phyloP scores from a whole-genome alignment of 2,113 vertebrate genomes.

The Motacilla alba region DNA sequence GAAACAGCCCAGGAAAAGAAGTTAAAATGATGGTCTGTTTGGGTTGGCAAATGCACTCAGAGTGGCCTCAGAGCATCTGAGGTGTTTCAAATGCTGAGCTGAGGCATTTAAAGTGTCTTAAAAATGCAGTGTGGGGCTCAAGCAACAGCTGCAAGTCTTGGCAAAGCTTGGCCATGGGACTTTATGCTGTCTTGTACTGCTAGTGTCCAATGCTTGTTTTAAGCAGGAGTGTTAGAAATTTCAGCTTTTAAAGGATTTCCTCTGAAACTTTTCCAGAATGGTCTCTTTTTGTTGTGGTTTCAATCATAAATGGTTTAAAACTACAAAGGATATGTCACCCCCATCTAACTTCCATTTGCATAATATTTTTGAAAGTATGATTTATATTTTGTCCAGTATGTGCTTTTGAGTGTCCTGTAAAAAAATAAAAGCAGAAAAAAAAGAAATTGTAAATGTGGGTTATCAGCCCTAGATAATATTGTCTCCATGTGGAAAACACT shows the following conservation, averaged over 20 bases:
- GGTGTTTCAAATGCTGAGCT: background rate
- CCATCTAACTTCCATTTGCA: background rate
- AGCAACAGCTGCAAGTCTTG: background rate
- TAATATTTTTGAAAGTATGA: background rate
- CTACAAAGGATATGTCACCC: background rate
- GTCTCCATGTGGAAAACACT: background rate
- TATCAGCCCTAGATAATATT: background rate
- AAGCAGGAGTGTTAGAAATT: background rate
- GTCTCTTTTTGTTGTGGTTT: background rate
- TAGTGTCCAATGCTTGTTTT: background rate
- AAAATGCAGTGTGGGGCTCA: background rate
- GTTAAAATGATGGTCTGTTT: background rate
- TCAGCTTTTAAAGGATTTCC: background rate
- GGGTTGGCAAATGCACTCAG: background rate
- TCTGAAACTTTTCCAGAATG: background rate
- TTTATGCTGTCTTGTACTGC: background rate
- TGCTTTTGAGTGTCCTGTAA: background rate
- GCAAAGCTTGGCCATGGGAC: background rate
- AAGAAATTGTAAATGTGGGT: background rate
- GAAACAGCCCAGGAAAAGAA: background rate
- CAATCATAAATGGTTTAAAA: background rate
- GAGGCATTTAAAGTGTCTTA: background rate
- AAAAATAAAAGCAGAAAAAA: background rate
- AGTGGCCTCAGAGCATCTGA: background rate
- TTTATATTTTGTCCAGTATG: background rate